phyloP scores from a whole-genome alignment of 2,797 vertebrate species.

The Mionectes olivaceus region DNA sequence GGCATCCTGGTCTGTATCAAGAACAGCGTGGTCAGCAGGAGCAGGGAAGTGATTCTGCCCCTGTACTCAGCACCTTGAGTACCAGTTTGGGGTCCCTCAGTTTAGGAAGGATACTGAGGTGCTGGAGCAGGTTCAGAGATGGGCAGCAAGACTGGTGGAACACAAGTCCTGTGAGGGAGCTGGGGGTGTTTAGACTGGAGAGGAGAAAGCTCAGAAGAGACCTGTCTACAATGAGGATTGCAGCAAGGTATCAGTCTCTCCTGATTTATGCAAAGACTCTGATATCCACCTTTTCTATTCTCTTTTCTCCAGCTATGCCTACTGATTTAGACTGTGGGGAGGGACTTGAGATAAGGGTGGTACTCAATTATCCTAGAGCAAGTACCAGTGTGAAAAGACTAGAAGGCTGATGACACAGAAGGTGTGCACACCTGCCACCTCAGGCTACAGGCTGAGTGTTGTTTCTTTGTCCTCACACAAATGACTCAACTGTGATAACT shows the following conservation, averaged over 20 bases:
- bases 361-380: no score
- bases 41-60: background rate
- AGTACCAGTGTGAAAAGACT: no score
- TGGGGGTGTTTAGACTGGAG: background rate
- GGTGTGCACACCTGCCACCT: no score
- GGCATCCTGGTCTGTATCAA: background rate
- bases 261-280: no score
- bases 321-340: no score
- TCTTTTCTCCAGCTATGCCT: no score
- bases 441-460: no score
- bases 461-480: no score
- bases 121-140: background rate
- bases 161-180: background rate
- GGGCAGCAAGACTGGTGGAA: background rate
- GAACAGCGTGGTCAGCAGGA: background rate
- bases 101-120: background rate
- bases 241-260: background rate
- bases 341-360: no score
- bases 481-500: no score
- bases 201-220: background rate
- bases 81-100: background rate
- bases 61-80: background rate
- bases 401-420: no score
- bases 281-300: no score
- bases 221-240: background rate